Conservation (phyloP, 2,797 vertebrate species). For the Syngnathus rostellatus region DNA sequence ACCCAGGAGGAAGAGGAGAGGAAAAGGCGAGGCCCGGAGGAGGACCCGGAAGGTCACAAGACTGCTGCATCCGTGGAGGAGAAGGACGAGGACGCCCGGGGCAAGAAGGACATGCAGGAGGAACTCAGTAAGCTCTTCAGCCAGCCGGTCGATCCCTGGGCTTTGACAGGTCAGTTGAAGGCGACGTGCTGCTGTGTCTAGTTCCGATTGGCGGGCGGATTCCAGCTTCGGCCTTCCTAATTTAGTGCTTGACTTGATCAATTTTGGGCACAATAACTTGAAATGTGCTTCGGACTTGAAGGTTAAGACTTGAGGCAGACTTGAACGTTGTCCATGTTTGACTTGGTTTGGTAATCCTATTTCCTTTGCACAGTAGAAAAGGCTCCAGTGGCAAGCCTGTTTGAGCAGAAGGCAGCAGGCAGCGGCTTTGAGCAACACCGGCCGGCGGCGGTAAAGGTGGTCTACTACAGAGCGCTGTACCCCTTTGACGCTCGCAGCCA, state of each 20-base stretch:
- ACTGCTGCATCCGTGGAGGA: slow-evolving; percentile 22
- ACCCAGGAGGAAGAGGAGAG: slow-evolving; percentile 66
- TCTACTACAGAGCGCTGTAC: slow-evolving; percentile 92
- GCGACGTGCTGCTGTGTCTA: not conserved
- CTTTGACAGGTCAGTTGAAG: slow-evolving; percentile 43
- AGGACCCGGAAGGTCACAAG: slow-evolving; percentile 34
- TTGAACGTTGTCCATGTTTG: not conserved
- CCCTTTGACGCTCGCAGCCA: slow-evolving; percentile 96
- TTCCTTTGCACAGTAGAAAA: slow-evolving; percentile 33
- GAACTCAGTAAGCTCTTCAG: slow-evolving; percentile 82
- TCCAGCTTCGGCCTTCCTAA: no score
- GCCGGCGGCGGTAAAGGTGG: slow-evolving; percentile 75
- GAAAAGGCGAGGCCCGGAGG: slow-evolving; percentile 26
- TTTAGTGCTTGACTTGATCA: no score
- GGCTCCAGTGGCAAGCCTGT: slow-evolving; percentile 20
- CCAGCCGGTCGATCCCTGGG: slow-evolving; percentile 72
- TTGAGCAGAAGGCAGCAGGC: slow-evolving; percentile 67
- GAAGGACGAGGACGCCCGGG: slow-evolving; percentile 57
- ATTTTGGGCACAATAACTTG: no score
- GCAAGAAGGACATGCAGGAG: slow-evolving; percentile 77
- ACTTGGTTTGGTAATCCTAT: not conserved
- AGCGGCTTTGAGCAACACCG: slow-evolving; percentile 70
- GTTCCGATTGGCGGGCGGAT: no score
- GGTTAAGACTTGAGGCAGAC: not conserved
- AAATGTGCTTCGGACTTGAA: no score